These are phyloP conservation scores for Lasioglossum villosulum DNA, from an alignment of 2,888 invertebrate genomes.

Conservation along the genomic window DNA sequence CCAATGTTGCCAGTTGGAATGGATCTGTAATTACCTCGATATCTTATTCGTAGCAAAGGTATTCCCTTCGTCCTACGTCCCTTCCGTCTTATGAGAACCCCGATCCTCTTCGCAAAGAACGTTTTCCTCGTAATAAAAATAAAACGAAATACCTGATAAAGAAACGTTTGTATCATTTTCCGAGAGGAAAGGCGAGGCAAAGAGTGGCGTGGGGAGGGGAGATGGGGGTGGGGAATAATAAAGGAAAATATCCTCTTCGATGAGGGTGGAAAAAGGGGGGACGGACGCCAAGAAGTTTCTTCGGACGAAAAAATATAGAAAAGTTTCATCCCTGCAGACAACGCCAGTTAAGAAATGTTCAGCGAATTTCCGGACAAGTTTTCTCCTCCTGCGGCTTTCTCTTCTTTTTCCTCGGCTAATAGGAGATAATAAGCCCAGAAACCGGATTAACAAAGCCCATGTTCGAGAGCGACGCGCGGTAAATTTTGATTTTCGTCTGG, in stretches of 20 bases:
- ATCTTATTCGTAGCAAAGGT: background rate
- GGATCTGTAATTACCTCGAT: background rate
- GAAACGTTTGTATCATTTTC: background rate
- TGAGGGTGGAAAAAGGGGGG: background rate
- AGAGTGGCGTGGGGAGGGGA: too few species aligned
- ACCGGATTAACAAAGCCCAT: constrained; percentile 34
- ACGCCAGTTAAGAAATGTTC: constrained; percentile 22
- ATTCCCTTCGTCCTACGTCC: background rate
- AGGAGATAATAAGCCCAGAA: constrained; percentile 41
- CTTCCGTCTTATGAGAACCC: background rate
- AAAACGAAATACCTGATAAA: background rate
- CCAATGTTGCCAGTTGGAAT: background rate
- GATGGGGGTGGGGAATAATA: too few species aligned
- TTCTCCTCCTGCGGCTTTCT: background rate
- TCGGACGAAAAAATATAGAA: constrained; percentile 26
- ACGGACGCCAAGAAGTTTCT: constrained; percentile 9
- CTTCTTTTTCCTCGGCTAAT: constrained; percentile 15
- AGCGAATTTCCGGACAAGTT: constrained; percentile 29
- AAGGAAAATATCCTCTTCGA: background rate
- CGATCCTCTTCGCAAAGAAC: background rate
- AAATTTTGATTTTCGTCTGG: constrained; percentile 54
- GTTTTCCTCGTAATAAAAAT: background rate
- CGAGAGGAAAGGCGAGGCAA: background rate
- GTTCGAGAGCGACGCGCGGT: constrained; percentile 31
- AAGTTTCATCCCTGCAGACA: constrained; percentile 13